Evolutionary conservation across 2,888 invertebrate species (phyloP).

Genomic region (Sturmia bella): DNA sequence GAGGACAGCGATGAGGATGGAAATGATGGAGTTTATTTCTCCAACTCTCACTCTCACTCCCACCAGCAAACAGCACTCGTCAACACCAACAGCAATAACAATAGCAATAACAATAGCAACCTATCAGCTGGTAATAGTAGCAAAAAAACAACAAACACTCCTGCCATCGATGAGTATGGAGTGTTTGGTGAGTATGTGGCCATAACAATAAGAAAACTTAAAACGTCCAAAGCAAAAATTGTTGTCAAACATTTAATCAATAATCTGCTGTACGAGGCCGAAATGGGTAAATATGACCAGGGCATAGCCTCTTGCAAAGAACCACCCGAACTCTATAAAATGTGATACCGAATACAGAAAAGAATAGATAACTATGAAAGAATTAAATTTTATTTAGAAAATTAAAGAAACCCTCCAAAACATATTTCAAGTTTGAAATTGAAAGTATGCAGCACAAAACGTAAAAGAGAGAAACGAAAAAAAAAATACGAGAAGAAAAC

Average conservation of each 20-base stretch:
- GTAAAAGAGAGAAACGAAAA: not conserved
- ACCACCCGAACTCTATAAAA: constrained; percentile 80
- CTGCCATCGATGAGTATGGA: constrained; percentile 77
- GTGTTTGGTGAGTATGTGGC: constrained; percentile 81
- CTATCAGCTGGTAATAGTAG: constrained; percentile 31
- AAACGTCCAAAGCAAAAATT: constrained; percentile 79
- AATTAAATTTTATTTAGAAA: constrained; percentile 37
- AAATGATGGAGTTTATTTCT: constrained; percentile 51
- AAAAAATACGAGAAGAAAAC: constrained; percentile 1
- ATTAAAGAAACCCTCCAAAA: constrained; percentile 27
- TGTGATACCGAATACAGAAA: constrained; percentile 72
- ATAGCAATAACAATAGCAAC: constrained; percentile 45
- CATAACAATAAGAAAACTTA: constrained; percentile 79
- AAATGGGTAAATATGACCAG: constrained; percentile 79
- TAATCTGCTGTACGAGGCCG: constrained; percentile 79
- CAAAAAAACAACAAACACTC: constrained; percentile 34
- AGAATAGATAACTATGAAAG: constrained; percentile 28
- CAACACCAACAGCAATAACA: constrained; percentile 49
- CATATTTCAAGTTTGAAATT: constrained; percentile 7
- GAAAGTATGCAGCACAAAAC: constrained; percentile 15
- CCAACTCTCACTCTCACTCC: constrained; percentile 48
- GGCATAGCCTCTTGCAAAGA: constrained; percentile 79
- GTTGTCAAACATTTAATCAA: constrained; percentile 80
- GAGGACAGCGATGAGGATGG: constrained; percentile 5
- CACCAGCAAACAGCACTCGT: constrained; percentile 52